These are phyloP conservation scores for Danio choprae DNA, from an alignment of 2,797 vertebrate species.

Conservation along the genomic window DNA sequence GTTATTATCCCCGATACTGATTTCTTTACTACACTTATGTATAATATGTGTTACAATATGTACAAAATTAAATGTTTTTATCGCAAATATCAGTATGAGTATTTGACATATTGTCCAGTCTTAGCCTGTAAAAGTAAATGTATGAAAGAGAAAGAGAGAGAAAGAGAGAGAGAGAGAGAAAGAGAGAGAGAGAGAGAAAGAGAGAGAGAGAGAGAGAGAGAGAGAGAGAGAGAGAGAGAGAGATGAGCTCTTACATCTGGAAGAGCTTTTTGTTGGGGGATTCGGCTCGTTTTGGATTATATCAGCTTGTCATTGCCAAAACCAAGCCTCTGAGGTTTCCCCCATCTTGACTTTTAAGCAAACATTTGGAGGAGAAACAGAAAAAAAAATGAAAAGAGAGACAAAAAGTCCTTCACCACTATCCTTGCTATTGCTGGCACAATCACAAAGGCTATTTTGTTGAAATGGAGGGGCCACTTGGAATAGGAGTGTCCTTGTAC, in stretches of 20 bases:
- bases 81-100: not conserved
- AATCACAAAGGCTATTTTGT: constrained; percentile 78
- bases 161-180: constrained; percentile 52
- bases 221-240: constrained; percentile 46
- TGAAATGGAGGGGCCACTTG: constrained; percentile 63
- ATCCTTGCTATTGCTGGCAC: constrained; percentile 74
- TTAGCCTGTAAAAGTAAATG: not conserved
- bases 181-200: constrained; percentile 46
- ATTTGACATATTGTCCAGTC: not conserved
- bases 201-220: constrained; percentile 24
- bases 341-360: constrained; percentile 74
- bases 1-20: no score
- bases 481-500: constrained; percentile 61
- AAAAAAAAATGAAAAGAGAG: constrained; percentile 64
- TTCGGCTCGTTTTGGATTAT: constrained; percentile 60
- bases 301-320: constrained; percentile 62
- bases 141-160: no score
- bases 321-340: constrained; percentile 70
- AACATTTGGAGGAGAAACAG: constrained; percentile 75
- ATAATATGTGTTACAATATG: not conserved
- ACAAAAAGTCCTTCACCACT: constrained; percentile 67
- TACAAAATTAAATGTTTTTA: not conserved
- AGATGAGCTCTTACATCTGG: constrained; percentile 68
- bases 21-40: not conserved
- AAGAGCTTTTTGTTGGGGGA: constrained; percentile 71